Base-by-base conservation (phyloP, 2,888 invertebrate genomes). In the Lasius fuliginosus region DNA sequence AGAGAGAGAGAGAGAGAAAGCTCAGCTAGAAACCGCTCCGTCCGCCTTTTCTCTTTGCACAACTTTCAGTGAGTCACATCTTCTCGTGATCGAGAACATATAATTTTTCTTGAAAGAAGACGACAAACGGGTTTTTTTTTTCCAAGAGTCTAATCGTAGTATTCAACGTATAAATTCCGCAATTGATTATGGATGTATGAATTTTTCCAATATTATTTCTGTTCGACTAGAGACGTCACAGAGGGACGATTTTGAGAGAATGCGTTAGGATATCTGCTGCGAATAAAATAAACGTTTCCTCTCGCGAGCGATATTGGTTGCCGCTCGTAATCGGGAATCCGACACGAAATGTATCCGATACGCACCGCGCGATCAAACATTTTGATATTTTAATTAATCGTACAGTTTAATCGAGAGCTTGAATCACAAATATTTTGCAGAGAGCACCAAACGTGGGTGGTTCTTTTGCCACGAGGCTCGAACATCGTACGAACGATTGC, bases 301-400 rank as follows among this genome's bases (percentile, higher is more conserved):
- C 33, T 69, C 49, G 49, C 49, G 46, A 36, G 40, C 40, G 30
- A 56, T 9, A 33, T 33, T 58, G 30, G 46, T 46, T 30, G 46
- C 53, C 73, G 49, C 12, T 27, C 30, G n/a, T 30, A 15, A n/a
- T 12, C n/a, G 56, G 42, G 53, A 82, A 33, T 75, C 18, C 33
- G n/a, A 9, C 18, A 18, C 12, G 3, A 56, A 33, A 6, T 42
- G 8, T 23, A 23, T 46, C 11, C 60, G 33, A 36, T 3, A n/a
- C 18, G 36, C 27, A 36, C n/a, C n/a, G 12, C 3, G 15, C 33
- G 46, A 11, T 46, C 18, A 49, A 53, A 67, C 53, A 67, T 67
- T 76, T 53, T 67, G 67, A 36, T 40, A 53, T 18, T 56, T 69
- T 11, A 69, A 53, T 77, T 68, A 56, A 68, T 68, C 36, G 40